Evolutionary conservation across 2,797 vertebrate genomes (phyloP).

Genomic region (Phataginus tricuspis): DNA sequence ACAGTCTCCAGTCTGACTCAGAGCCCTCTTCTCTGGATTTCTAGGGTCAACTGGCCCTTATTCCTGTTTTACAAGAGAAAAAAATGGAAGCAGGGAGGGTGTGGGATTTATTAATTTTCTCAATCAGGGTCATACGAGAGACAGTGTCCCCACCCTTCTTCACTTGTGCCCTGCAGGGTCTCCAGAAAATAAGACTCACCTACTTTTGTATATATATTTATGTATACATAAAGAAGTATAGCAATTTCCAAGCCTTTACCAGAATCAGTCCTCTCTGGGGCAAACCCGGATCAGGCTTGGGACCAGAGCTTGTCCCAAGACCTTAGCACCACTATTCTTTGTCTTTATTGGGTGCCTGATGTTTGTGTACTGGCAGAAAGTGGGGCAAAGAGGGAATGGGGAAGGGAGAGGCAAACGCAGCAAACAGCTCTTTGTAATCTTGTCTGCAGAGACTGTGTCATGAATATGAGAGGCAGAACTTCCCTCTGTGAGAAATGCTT

Average conservation of each 20-base stretch:
- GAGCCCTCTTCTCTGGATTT: background rate
- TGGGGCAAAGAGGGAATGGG: background rate
- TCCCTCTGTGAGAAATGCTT: background rate
- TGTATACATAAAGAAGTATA: background rate
- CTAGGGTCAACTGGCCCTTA: background rate
- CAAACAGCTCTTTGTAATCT: background rate
- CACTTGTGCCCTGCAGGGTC: background rate
- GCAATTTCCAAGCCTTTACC: background rate
- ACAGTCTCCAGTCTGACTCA: background rate
- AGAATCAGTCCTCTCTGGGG: background rate
- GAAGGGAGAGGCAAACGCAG: background rate
- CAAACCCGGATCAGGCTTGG: background rate
- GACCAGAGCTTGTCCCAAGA: background rate
- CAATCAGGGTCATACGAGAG: background rate
- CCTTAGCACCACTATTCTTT: background rate
- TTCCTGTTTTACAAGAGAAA: constrained; percentile 18
- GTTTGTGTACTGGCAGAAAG: background rate
- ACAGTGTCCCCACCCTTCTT: background rate
- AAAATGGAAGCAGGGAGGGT: background rate
- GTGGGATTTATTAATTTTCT: background rate
- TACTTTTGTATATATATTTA: no score
- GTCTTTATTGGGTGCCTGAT: background rate
- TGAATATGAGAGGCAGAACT: background rate
- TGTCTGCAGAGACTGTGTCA: background rate
- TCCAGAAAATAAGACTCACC: background rate